Evolutionary conservation across 2,797 vertebrate species (phyloP).

Genomic region (Stomatorhinus walkeri): DNA sequence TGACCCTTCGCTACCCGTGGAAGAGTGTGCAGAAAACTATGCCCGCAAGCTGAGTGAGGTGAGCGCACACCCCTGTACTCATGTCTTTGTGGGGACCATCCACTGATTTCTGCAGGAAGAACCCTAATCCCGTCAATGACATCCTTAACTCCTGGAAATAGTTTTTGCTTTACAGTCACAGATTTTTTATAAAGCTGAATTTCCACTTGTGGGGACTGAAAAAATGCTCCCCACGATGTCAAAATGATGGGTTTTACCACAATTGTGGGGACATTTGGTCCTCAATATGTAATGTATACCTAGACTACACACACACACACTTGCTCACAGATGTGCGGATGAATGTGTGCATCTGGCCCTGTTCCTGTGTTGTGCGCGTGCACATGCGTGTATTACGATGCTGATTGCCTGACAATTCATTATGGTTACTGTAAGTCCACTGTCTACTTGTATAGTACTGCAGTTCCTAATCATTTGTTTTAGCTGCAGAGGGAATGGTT

Average conservation of each 20-base stretch:
- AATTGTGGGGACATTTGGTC: background rate
- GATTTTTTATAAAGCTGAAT: background rate
- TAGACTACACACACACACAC: background rate
- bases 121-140: background rate
- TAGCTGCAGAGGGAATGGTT: background rate
- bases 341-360: background rate
- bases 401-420: background rate
- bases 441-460: background rate
- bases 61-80: background rate
- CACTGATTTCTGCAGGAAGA: background rate
- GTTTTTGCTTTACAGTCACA: background rate
- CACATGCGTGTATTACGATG: background rate
- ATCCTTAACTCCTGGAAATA: background rate
- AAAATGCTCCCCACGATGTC: background rate
- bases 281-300: background rate
- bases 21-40: slow-evolving; percentile 76
- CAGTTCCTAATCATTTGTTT: background rate
- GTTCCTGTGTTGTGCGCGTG: background rate
- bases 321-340: background rate
- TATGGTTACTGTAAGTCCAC: background rate
- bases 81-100: background rate
- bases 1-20: slow-evolving; percentile 64
- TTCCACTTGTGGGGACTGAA: background rate
- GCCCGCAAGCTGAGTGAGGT: slow-evolving; percentile 71
- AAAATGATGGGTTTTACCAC: background rate